Conservation (phyloP, 1,140 invertebrate genomes). For the Oedothorax gibbosus region DNA sequence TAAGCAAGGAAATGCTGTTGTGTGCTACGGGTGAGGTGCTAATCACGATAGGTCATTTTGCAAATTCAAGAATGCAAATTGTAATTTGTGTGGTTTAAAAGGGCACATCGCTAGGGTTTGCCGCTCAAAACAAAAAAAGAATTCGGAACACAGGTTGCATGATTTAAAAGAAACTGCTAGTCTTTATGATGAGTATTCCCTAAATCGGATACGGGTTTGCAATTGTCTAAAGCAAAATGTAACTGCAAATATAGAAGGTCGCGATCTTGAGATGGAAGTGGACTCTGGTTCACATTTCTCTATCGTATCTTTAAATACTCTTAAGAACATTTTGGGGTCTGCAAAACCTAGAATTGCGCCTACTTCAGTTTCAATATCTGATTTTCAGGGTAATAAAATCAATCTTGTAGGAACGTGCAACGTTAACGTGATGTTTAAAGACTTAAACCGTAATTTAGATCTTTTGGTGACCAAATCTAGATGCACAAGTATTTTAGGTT, state of each 20-base stretch:
- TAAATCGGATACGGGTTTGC: too few species aligned
- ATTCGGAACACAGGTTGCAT: neutral
- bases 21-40: too few species aligned
- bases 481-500: neutral
- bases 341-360: neutral
- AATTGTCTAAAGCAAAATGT: neutral
- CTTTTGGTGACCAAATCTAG: neutral
- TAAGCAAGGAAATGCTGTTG: too few species aligned
- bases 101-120: neutral
- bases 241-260: neutral
- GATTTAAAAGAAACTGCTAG: too few species aligned
- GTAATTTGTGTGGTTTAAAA: neutral
- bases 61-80: neutral
- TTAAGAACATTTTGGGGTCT: neutral
- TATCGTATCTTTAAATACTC: neutral
- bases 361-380: neutral
- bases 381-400: neutral
- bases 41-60: neutral
- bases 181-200: too few species aligned
- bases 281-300: conserved; percentile 2
- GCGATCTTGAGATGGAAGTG: neutral
- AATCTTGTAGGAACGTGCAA: neutral
- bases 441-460: too few species aligned
- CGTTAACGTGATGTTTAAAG: neutral
- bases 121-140: neutral